phyloP scores from a whole-genome alignment of 2,797 vertebrate genomes.

The Antrozous pallidus region DNA sequence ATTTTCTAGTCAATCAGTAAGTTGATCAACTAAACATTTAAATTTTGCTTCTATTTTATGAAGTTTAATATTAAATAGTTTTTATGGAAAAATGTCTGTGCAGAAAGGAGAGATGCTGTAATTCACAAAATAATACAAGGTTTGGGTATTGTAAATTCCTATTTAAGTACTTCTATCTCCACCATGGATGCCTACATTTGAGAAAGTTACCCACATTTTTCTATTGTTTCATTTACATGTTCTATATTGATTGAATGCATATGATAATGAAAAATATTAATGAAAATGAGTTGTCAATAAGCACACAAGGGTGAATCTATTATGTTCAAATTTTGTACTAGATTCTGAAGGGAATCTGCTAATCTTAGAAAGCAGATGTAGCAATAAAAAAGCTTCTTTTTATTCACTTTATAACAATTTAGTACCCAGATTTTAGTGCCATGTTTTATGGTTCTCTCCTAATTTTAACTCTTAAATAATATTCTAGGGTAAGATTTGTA shows the following conservation, averaged over 20 bases:
- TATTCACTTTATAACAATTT: not conserved
- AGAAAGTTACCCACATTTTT: not conserved
- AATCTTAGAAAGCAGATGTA: not conserved
- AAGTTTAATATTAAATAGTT: not conserved
- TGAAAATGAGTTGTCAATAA: not conserved
- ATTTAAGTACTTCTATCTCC: not conserved
- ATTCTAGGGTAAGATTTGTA: not conserved
- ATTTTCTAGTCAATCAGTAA: not conserved
- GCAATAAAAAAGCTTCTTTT: not conserved
- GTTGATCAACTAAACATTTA: not conserved
- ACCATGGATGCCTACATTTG: not conserved
- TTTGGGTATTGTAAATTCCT: accelerated
- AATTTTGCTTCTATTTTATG: not conserved
- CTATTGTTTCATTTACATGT: not conserved
- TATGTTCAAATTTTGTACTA: not conserved
- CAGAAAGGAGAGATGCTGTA: not conserved
- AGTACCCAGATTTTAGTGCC: not conserved
- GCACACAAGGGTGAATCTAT: not conserved
- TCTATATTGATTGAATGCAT: not conserved
- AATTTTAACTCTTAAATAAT: not conserved
- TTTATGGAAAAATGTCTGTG: not conserved
- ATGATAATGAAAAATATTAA: not conserved
- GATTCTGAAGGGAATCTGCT: not conserved
- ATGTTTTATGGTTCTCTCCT: not conserved
- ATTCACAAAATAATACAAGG: not conserved